Base-by-base conservation (phyloP, 1,140 invertebrate genomes). In the Penaeus chinensis region DNA sequence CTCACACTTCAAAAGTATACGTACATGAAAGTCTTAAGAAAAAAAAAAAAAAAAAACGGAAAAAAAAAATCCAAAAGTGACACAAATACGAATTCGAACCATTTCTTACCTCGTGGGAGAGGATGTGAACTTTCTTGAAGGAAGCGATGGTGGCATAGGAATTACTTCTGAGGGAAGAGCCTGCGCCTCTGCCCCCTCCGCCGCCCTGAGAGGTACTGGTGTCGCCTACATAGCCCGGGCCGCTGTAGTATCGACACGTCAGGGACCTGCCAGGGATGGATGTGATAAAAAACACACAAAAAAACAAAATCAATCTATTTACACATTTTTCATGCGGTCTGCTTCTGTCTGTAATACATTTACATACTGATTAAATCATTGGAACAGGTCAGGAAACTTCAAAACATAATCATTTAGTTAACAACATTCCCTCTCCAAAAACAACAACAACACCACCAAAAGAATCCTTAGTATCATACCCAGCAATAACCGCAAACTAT, bases 141-240 rank as follows among this genome's bases (percentile, higher is more conserved):
- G 89, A 90, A 54, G 89, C 89, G 77, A 90, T 90, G 24, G 89
- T 90, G 69, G 86, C 89, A 63, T 90, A 90, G 27, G 89, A 90
- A 78, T 88, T 90, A 62, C 89, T 90, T 24, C 86, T 88, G 19
- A 90, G 81, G 16, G 89, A 90, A 19, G 80, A 24, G 22, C 60
- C 54, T 10, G 66, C 85, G 3, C 80, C 82, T 32, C 77, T 79
- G 2, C 77, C 85, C 7, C 80, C 82, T 32, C 77, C 82, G 22
- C 81, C 71, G 69, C 82, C 82, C 32, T 82, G 74, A 19, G 82
- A 69, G 11, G 81, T 80, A 37, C 74, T 88, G 7, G 74, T 84
- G 32, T 77, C 86, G 0, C 89, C 89, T 19, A 90, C 62, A 61
- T 88, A 90, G 22, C 85, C 87, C 22, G 89, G 85, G 22, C 89